These are phyloP conservation scores for Spodoptera frugiperda DNA, from an alignment of 1,140 invertebrate genomes.

Conservation along the genomic window DNA sequence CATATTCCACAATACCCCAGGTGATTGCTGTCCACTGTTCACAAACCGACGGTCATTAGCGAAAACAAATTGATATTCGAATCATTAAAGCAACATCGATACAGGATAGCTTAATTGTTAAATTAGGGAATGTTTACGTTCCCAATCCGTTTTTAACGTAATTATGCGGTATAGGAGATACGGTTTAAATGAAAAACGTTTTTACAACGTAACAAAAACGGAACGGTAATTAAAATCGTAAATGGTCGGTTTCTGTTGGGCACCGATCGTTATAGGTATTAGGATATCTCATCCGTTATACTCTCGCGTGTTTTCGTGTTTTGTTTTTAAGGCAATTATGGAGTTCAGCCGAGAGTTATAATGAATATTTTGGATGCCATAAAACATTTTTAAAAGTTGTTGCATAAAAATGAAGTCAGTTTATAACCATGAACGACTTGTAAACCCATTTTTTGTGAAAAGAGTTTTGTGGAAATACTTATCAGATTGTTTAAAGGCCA, in stretches of 20 bases:
- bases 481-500: too few species aligned
- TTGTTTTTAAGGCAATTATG: too few species aligned
- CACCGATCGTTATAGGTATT: background rate
- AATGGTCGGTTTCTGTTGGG: background rate
- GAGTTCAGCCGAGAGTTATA: too few species aligned
- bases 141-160: slow-evolving; percentile 7
- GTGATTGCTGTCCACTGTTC: background rate
- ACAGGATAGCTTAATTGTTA: background rate
- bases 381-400: too few species aligned
- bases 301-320: too few species aligned
- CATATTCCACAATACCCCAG: background rate
- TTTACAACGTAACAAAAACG: background rate
- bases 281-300: too few species aligned
- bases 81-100: background rate
- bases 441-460: too few species aligned
- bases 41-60: background rate
- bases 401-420: too few species aligned
- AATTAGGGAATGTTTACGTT: slow-evolving; percentile 11
- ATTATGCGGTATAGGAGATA: background rate
- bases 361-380: too few species aligned
- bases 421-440: too few species aligned
- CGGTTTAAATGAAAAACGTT: slow-evolving; percentile 10
- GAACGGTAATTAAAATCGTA: background rate
- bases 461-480: too few species aligned
- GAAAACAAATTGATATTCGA: background rate